Conservation (phyloP, 1,140 invertebrate species). For the Pinna nobilis region DNA sequence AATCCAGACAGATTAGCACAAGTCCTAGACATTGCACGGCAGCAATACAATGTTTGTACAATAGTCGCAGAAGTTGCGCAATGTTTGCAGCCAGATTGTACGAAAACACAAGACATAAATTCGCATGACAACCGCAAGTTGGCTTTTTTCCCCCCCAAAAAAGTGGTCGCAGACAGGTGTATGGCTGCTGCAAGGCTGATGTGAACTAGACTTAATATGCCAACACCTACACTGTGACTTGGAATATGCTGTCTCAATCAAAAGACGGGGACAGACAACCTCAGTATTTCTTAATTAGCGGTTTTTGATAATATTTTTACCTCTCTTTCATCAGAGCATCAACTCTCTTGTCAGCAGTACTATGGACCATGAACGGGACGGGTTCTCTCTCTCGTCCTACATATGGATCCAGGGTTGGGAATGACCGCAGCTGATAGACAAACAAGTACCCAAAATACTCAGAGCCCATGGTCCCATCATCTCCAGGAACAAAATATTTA, state of each 20-base stretch:
- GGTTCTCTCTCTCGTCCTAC: slow-evolving; percentile 46
- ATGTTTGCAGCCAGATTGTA: no score
- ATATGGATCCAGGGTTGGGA: slow-evolving; percentile 61
- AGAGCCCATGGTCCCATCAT: slow-evolving; percentile 18
- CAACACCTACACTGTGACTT: not conserved
- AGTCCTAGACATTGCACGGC: no score
- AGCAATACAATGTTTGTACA: no score
- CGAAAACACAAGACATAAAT: no score
- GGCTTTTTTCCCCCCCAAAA: no score
- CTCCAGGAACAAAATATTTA: not conserved
- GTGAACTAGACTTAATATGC: not conserved
- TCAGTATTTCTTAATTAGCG: not conserved
- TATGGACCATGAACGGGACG: slow-evolving; percentile 48
- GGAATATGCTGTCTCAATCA: no score
- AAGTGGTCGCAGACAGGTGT: no score
- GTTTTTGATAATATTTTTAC: slow-evolving; percentile 31
- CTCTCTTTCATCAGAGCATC: slow-evolving; percentile 62
- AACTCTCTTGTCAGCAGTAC: slow-evolving; percentile 57
- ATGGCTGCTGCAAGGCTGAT: no score
- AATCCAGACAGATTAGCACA: no score
- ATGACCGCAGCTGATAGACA: slow-evolving; percentile 60
- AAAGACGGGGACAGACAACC: no score
- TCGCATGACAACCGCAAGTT: no score
- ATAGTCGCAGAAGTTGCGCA: no score
- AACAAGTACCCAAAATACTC: slow-evolving; percentile 50